phyloP scores from a whole-genome alignment of 2,888 invertebrate species.

The Phasia obesa region DNA sequence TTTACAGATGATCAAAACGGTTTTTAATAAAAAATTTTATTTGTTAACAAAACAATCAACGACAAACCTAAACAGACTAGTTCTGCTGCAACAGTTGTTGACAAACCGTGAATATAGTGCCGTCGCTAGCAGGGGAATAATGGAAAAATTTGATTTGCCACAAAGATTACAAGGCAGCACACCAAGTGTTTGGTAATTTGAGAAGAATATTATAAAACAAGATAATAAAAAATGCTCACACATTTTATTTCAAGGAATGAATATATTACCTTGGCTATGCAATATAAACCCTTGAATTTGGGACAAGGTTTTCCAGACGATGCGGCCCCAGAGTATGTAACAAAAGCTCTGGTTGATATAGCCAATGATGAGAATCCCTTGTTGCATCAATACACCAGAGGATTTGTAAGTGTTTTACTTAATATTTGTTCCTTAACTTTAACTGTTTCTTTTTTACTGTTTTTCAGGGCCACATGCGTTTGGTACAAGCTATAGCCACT shows the following conservation, averaged over 20 bases:
- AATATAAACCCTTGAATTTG: conserved; percentile 94
- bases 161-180: conserved; percentile 81
- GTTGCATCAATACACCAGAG: conserved; percentile 96
- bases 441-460: background rate
- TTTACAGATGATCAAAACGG: conserved; percentile 76
- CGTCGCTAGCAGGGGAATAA: conserved; percentile 60
- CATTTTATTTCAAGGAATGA: conserved; percentile 89
- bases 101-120: conserved; percentile 45
- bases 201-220: background rate
- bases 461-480: conserved; percentile 92
- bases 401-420: conserved; percentile 88
- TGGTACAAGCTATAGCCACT: conserved; percentile 92
- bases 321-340: conserved; percentile 91
- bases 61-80: conserved; percentile 18
- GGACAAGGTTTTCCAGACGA: conserved; percentile 99
- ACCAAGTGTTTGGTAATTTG: conserved; percentile 80
- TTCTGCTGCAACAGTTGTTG: conserved; percentile 34
- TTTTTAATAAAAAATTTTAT: conserved; percentile 62
- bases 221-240: background rate
- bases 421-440: background rate
- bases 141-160: conserved; percentile 81
- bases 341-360: conserved; percentile 88
- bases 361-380: conserved; percentile 87
- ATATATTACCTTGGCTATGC: conserved; percentile 91
- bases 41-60: conserved; percentile 49